phyloP scores from a whole-genome alignment of 2,888 invertebrate species.

The Conops quadrifasciatus region DNA sequence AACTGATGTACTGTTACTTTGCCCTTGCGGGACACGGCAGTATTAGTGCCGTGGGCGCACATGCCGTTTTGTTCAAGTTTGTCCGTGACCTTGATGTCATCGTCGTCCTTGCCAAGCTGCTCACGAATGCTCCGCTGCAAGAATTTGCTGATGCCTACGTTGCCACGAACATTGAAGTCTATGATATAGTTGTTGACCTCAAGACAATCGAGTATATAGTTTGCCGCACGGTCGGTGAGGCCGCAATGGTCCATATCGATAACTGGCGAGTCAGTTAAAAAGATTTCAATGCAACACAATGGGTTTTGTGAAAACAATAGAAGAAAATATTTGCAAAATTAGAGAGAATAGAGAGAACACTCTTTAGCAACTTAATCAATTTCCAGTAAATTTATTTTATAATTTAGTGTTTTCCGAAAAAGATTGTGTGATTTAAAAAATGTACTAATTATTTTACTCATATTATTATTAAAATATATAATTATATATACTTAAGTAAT shows the following conservation, averaged over 20 bases:
- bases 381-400: no score
- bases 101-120: conserved; percentile 64
- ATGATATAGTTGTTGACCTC: conserved; percentile 73
- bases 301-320: no score
- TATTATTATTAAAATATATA: no score
- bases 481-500: no score
- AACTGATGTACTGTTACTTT: conserved; percentile 54
- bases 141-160: conserved; percentile 68
- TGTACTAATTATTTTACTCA: no score
- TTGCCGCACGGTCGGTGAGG: conserved; percentile 71
- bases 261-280: conserved; percentile 61
- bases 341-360: no score
- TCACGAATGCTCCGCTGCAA: conserved; percentile 66
- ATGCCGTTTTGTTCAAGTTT: conserved; percentile 51
- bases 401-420: no score
- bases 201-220: conserved; percentile 70
- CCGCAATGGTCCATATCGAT: conserved; percentile 81
- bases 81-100: conserved; percentile 47
- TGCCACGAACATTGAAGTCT: conserved; percentile 75
- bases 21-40: conserved; percentile 48
- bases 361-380: no score
- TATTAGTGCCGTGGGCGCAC: conserved; percentile 45
- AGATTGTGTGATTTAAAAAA: no score
- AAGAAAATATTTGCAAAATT: no score
- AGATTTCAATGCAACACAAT: no score